A percentile compares a stretch with the other conserved stretches of the same genome.
Conservation (phyloP, 2,113 vertebrate species). For the Grus americana region DNA sequence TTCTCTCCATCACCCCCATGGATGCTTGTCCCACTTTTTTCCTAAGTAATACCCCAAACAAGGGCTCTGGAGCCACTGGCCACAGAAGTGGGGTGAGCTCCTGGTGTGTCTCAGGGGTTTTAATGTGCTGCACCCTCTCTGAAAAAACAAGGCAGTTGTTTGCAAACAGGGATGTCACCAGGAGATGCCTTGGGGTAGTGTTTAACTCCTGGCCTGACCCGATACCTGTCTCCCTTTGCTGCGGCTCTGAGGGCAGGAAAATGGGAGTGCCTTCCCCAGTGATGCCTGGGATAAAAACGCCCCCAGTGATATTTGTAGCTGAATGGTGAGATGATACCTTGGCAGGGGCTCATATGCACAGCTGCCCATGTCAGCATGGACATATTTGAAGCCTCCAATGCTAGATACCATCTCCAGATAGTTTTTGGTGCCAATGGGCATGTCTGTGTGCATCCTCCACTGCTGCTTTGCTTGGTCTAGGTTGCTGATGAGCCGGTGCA, state of each 20-base stretch:
- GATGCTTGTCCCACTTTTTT: neutral
- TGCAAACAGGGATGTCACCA: neutral
- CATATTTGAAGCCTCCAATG: neutral
- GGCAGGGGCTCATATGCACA: neutral
- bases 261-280: neutral
- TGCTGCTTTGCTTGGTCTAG: neutral
- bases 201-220: neutral
- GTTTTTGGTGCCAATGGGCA: neutral
- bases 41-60: neutral
- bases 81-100: neutral
- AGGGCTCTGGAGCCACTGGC: neutral
- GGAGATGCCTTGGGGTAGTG: neutral
- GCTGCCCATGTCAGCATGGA: neutral
- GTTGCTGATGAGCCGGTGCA: fast-evolving
- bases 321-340: neutral
- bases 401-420: neutral
- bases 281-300: neutral
- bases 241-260: neutral
- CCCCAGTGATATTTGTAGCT: neutral
- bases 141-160: neutral
- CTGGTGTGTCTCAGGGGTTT: neutral
- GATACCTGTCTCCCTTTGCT: neutral
- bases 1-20: neutral
- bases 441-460: fast-evolving
- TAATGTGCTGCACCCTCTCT: neutral